phyloP scores from a whole-genome alignment of 2,888 invertebrate genomes.

The Nemotelus pantherinus region DNA sequence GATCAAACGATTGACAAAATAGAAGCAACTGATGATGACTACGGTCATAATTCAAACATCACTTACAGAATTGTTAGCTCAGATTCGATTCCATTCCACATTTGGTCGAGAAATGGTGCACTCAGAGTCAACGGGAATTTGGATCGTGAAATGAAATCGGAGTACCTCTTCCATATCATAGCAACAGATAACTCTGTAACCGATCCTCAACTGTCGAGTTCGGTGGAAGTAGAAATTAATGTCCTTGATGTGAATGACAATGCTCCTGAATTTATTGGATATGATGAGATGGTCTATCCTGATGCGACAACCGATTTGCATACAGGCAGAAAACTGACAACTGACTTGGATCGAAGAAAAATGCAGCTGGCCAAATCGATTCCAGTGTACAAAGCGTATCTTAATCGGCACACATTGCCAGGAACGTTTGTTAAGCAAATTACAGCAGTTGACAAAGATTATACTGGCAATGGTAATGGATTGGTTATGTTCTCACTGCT shows the following conservation, averaged over 20 bases:
- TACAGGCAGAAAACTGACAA: conserved; percentile 57
- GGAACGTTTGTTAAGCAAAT: conserved; percentile 80
- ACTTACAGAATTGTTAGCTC: conserved; percentile 73
- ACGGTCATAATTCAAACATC: conserved; percentile 81
- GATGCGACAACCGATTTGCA: conserved; percentile 62
- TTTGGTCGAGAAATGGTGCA: conserved; percentile 75
- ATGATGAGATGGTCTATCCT: conserved; percentile 68
- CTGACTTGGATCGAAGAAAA: conserved; percentile 42
- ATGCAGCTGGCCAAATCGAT: conserved; percentile 59
- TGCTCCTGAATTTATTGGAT: conserved; percentile 80
- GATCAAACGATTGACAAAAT: conserved; percentile 78
- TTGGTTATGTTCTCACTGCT: conserved; percentile 80
- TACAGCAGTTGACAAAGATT: conserved; percentile 86
- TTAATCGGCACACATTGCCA: conserved; percentile 78
- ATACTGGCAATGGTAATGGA: conserved; percentile 87
- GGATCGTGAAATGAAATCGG: conserved; percentile 78
- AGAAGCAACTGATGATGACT: conserved; percentile 82
- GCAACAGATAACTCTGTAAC: conserved; percentile 78
- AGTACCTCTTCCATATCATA: conserved; percentile 76
- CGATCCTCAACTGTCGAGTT: conserved; percentile 71
- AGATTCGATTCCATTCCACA: conserved; percentile 73
- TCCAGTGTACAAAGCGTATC: conserved; percentile 79
- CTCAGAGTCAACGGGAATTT: conserved; percentile 78
- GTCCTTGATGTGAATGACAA: conserved; percentile 87
- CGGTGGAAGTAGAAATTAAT: conserved; percentile 82